Base-by-base conservation (phyloP, 2,888 invertebrate species). In the Stenurella melanura region DNA sequence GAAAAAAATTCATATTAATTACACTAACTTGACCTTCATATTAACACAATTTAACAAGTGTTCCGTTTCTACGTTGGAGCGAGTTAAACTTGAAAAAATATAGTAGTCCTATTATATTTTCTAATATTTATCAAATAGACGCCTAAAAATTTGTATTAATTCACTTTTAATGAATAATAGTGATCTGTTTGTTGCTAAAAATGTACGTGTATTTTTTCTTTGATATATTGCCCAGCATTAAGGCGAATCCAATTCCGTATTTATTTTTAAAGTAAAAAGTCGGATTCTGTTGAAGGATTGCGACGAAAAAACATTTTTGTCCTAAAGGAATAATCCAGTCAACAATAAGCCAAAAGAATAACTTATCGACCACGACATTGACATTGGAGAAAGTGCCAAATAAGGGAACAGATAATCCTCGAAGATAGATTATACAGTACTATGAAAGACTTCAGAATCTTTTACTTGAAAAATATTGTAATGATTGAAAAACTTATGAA, bases 321-420 rank as follows among this genome's bases (percentile, higher is more conserved):
- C 50, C 12, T 54, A 17, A 63, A 72, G 30, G 34, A 30, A 72
- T 72, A 63, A 63, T 63, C 54, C 54, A 63, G 11, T 63, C 50
- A 63, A 50, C 21, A 72, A 42, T 72, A 42, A n/a, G n/a, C 15
- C 50, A 11, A 30, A 50, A 30, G 18, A 61, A 72, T 63, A 63
- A 54, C 63, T 63, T 72, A 72, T 72, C 63, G 61, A 54, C 63
- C 19, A 21, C 42, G 63, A 42, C 60, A 70, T 60, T 70, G 70
- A 42, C 50, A 19, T 15, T 57, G 18, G 56, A 61, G 19, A 70
- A 15, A 61, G 42, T 38, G 42, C 60, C 60, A 42, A 60, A 61
- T 60, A 70, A 70, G 19, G 19, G 42, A 60, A 72, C 56, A 63
- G 50, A 50, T 72, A 63, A 72, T 72, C 61, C 63, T n/a, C n/a